Base-by-base conservation (phyloP, 1,140 invertebrate species). In the Aricia agestis region DNA sequence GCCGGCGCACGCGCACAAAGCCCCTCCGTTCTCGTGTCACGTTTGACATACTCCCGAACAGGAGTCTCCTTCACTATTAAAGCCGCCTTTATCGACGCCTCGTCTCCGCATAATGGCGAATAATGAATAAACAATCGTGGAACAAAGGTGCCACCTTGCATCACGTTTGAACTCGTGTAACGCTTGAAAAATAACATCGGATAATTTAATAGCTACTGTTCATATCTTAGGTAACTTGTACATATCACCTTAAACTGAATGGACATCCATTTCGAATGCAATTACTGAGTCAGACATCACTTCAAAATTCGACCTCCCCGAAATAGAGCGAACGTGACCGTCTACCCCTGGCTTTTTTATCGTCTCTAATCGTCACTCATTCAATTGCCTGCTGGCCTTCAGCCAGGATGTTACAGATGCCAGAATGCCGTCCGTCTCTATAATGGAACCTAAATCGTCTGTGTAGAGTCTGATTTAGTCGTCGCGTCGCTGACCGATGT, bases 301-400 rank as follows among this genome's bases (percentile, higher is more conserved):
- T 89, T 85, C 80, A 86, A 79, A 81, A 83, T 75, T 82, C 80
- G 82, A 88, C 84, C 86, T 85, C 82, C 81, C 82, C 69, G 71
- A 87, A 90, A 90, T 90, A 90, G 86, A 86, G 69, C 74, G 78
- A 78, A 78, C 81, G 79, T 87, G 86, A 83, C 82, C 79, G 83
- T 85, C 79, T 85, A 84, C 79, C 82, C 80, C 82, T 82, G 78
- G 74, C 79, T 82, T 86, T 86, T 86, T 82, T 78, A 76, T 78
- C 76, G 74, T 81, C 76, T 79, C 78, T 69, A 82, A 87, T 85
- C 87, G 84, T 89, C 83, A 88, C 82, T 87, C 84, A 89, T 90
- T 90, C 85, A 89, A 90, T 86, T 81, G 82, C 72, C 69, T 73
- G 73, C 84, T 90, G 88, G 88, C 85, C 81, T 85, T 78, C 76